Conservation (phyloP, 1,140 invertebrate species). For the Zaprionus nigranus region DNA sequence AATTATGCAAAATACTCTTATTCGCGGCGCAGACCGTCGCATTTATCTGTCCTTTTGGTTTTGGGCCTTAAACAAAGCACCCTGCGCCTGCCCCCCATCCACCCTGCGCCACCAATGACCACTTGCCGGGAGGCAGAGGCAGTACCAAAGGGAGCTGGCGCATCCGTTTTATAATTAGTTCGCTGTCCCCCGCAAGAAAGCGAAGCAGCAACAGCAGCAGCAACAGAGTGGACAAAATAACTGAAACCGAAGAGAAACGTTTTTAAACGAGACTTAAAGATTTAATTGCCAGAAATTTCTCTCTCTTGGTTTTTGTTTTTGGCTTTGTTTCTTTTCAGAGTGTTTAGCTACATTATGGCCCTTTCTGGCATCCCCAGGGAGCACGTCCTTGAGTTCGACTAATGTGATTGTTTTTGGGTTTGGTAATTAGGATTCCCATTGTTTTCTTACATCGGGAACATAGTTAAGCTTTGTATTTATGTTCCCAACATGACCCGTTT, state of each 20-base stretch:
- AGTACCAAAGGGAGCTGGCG: constrained; percentile 33
- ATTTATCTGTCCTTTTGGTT: constrained; percentile 75
- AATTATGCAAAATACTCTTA: constrained; percentile 83
- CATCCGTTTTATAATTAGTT: constrained; percentile 82
- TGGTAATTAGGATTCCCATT: constrained; percentile 35
- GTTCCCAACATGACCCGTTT: background rate
- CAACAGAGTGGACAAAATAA: background rate
- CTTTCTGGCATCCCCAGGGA: constrained; percentile 18
- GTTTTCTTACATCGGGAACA: background rate
- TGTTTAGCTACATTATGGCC: constrained; percentile 60
- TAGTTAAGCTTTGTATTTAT: background rate
- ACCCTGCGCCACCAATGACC: background rate
- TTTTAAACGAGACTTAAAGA: constrained; percentile 78
- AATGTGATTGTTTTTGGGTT: constrained; percentile 74
- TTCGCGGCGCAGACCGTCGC: constrained; percentile 72
- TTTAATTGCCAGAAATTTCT: constrained; percentile 74
- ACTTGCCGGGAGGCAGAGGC: background rate
- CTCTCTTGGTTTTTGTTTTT: constrained; percentile 12
- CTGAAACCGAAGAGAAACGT: constrained; percentile 38
- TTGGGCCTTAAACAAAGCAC: constrained; percentile 57
- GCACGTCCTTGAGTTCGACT: constrained; percentile 49
- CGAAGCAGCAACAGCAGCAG: constrained; percentile 5
- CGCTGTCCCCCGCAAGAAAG: constrained; percentile 34
- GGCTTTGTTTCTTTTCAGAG: constrained; percentile 29
- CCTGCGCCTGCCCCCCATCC: background rate